Evolutionary conservation across 2,113 vertebrate species (phyloP), one percentile per base, ranked within the genome.

Genomic region (Campylomormyrus numenius): DNA sequence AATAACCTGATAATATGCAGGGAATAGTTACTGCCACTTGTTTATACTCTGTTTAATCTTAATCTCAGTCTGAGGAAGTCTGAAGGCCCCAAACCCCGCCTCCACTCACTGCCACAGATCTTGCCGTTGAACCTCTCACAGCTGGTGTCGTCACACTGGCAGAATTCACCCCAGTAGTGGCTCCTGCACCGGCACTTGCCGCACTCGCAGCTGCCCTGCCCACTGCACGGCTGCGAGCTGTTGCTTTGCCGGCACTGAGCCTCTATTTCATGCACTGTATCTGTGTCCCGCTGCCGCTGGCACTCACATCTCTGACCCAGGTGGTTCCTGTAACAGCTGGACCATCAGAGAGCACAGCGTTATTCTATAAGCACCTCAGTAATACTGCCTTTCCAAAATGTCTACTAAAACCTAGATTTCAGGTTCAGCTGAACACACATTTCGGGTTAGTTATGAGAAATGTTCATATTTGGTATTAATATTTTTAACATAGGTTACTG

Each of bases 151-250:
- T 96, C 94, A 89, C 96, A 97, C 27, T 95, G 88, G 80, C 96
- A 97, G 88, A 70, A 89, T 0, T 52, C 0, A 0, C 92, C 93
- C 1, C 3, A 31, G 89, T 89, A 89, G 0, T 8, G 58, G 21
- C 80, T 42, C 1, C 3, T 58, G 90, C 96, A 97, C 77, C 89
- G 50, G 88, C 96, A 97, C 3, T 56, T 91, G 9, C 96, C 96
- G 35, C 96, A 97, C 15, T 95, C 92, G 62, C 96, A 97, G 52
- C 0, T 91, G 8, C 96, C 96, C 19, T 93, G 94, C 5, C 95
- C 95, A 0, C 92, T 96, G 93, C 96, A 97, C 5, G 93, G 66
- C 90, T 45, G n/a, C 42, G 94, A 27, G 89, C 91, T 15, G 90
- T 94, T 89, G 90, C 49, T 83, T 27, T 31, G 50, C 19, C 92